Conservation (phyloP, 1,140 invertebrate species). For the Plectrocnemia conspersa region DNA sequence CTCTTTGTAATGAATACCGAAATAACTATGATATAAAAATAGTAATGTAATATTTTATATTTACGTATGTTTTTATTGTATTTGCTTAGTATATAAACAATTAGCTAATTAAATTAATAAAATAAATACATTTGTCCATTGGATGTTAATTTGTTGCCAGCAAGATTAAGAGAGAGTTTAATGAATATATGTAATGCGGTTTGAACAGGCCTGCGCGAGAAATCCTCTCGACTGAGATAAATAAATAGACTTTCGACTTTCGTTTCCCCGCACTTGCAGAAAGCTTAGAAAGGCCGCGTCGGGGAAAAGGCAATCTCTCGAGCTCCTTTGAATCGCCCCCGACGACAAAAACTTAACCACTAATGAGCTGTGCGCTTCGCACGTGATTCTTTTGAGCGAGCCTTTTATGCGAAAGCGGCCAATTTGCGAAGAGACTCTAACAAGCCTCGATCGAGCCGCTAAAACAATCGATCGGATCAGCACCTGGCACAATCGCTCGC, state of each 20-base stretch:
- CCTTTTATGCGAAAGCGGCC: constrained; percentile 1
- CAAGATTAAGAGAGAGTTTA: constrained; percentile 2
- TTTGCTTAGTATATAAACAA: too few relatives aligned
- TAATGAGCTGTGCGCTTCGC: constrained; percentile 24
- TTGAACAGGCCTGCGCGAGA: too few relatives aligned
- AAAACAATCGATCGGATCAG: constrained; percentile 21
- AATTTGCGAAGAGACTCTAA: too few relatives aligned
- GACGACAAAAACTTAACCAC: constrained; percentile 33
- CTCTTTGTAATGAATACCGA: too few relatives aligned
- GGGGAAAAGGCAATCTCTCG: constrained; percentile 32
- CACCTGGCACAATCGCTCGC: constrained; percentile 33
- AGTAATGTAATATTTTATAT: too few relatives aligned
- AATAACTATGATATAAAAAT: too few relatives aligned
- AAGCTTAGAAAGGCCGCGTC: constrained; percentile 34
- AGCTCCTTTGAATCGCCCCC: constrained; percentile 32
- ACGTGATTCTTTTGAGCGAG: constrained; percentile 28
- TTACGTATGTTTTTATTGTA: too few relatives aligned
- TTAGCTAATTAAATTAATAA: too few relatives aligned
- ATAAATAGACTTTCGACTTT: too few relatives aligned
- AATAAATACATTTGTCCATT: too few relatives aligned
- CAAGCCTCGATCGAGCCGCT: too few relatives aligned
- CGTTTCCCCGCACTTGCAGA: constrained; percentile 33
- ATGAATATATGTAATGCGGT: neutral
- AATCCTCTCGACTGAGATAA: too few relatives aligned
- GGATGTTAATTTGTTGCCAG: constrained; percentile 10